Conservation (phyloP, 1,140 invertebrate species). For the Hydropsyche tenuis region DNA sequence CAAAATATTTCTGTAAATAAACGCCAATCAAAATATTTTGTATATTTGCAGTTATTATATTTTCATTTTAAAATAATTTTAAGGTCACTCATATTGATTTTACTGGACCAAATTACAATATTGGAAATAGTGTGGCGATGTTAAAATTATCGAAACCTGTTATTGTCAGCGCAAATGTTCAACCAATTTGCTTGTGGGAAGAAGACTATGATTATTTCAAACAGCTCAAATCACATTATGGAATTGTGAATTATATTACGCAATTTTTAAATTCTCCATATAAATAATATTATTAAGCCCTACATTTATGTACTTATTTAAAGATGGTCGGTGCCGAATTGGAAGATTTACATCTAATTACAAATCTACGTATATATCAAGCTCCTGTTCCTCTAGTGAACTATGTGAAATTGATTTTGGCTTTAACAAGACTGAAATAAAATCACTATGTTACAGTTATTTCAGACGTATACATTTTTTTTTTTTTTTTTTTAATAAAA, state of each 20-base stretch:
- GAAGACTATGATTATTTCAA: slow-evolving; percentile 25
- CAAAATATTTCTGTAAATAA: slow-evolving; percentile 40
- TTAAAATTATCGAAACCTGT: slow-evolving; percentile 36
- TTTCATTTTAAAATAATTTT: neutral
- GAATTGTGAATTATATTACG: neutral
- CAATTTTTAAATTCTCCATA: neutral
- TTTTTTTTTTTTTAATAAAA: too few species aligned
- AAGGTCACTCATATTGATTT: slow-evolving; percentile 40
- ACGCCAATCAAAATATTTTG: neutral
- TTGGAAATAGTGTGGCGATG: slow-evolving; percentile 21
- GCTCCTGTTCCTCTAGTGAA: slow-evolving; percentile 32
- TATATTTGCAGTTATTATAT: too few species aligned
- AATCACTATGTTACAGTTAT: slow-evolving; percentile 7
- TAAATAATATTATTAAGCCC: neutral
- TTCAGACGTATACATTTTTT: slow-evolving; percentile 22
- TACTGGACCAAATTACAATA: slow-evolving; percentile 20
- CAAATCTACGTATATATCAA: slow-evolving; percentile 38
- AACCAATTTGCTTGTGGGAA: slow-evolving; percentile 47
- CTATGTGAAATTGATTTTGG: too few species aligned
- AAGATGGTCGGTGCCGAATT: slow-evolving; percentile 3
- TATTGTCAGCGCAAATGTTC: slow-evolving; percentile 30
- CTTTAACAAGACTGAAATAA: too few species aligned
- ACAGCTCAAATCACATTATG: slow-evolving; percentile 32
- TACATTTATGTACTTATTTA: neutral
- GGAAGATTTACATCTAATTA: neutral